Percentiles rank a stretch among this genome's conserved stretches.
Conservation (phyloP, 2,113 vertebrate species). For the Tachuris rubrigastra region DNA sequence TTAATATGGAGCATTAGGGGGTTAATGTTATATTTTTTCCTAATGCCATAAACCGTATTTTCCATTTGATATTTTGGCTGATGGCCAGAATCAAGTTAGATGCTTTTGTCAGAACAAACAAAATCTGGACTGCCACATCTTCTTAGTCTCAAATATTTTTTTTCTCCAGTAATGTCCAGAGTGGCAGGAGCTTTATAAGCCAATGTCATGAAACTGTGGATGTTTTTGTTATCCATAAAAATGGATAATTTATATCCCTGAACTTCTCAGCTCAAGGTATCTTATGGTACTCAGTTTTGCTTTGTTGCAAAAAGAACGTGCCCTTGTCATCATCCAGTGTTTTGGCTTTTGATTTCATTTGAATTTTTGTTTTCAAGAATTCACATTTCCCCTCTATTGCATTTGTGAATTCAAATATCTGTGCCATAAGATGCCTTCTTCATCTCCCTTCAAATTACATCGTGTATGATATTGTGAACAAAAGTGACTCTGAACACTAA, state of each 20-base stretch:
- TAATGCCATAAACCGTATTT: conserved; percentile 10
- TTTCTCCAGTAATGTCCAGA: neutral
- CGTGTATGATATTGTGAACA: neutral
- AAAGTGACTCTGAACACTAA: neutral
- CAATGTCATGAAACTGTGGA: neutral
- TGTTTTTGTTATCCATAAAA: neutral
- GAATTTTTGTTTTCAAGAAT: neutral
- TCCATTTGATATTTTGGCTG: conserved; percentile 20
- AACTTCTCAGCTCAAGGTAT: neutral
- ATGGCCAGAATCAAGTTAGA: conserved; percentile 5
- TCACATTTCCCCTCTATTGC: neutral
- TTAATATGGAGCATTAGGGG: conserved; percentile 31
- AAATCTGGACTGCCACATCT: neutral
- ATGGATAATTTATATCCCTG: neutral
- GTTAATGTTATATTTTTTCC: conserved; percentile 40
- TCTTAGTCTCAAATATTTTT: neutral
- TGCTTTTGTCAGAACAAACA: neutral
- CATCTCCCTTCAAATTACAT: neutral
- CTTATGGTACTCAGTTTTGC: neutral
- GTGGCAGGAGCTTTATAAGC: neutral
- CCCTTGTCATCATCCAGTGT: neutral
- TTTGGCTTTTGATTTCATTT: neutral
- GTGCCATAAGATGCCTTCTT: accelerated
- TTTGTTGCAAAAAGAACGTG: neutral
- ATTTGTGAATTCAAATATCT: neutral